Percentiles rank a stretch among this genome's conserved stretches.
phyloP scores from a whole-genome alignment of 1,140 invertebrate genomes.

The Brachystomella parvula region DNA sequence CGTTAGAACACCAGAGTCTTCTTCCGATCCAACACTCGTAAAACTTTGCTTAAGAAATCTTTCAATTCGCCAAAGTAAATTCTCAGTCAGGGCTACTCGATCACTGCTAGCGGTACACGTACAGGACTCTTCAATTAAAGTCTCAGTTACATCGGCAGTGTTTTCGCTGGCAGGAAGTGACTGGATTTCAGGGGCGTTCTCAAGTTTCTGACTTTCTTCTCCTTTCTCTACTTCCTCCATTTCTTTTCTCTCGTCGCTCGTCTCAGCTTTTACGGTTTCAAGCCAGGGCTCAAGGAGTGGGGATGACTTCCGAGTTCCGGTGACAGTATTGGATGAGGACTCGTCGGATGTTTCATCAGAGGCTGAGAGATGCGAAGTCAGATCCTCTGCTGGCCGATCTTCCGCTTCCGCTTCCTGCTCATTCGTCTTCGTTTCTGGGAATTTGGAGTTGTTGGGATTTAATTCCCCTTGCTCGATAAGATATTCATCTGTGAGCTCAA shows the following conservation, averaged over 20 bases:
- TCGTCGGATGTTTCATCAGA: too few relatives aligned
- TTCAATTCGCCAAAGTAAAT: constrained; percentile 38
- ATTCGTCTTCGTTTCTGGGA: neutral
- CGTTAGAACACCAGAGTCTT: constrained; percentile 62
- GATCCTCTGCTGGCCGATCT: constrained; percentile 4
- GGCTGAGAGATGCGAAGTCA: too few relatives aligned
- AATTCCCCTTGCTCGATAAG: neutral
- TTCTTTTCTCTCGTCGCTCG: neutral
- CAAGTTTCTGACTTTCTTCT: constrained; percentile 13
- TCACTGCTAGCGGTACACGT: constrained; percentile 15
- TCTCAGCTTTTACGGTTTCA: constrained; percentile 15
- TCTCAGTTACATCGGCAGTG: neutral
- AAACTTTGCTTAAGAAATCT: constrained; percentile 34
- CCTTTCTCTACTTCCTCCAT: neutral
- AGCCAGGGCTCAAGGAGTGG: constrained; percentile 16
- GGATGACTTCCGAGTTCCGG: too few relatives aligned
- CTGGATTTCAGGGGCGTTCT: neutral
- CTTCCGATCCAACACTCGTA: constrained; percentile 44
- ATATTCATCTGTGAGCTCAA: neutral
- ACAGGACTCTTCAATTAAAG: constrained; percentile 8
- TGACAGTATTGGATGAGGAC: too few relatives aligned
- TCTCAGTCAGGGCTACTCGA: constrained; percentile 37
- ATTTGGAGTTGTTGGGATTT: neutral
- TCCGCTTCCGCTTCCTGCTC: neutral
- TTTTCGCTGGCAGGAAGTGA: neutral